These are phyloP conservation scores for Rhopalosiphum maidis DNA, from an alignment of 1,140 invertebrate genomes.

Conservation along the genomic window DNA sequence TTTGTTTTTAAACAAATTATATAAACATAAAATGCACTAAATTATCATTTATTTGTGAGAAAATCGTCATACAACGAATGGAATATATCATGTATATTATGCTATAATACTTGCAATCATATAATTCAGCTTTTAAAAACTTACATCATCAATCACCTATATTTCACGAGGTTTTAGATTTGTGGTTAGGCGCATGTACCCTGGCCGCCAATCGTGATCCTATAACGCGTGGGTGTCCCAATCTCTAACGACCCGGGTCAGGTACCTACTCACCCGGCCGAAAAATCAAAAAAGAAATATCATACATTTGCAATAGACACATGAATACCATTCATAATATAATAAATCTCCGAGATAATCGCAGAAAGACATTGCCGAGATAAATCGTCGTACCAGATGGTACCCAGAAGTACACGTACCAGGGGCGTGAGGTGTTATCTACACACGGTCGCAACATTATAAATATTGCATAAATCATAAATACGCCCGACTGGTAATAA, in stretches of 20 bases:
- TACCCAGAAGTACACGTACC: neutral
- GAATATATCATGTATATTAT: too few species aligned
- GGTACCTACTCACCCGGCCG: neutral
- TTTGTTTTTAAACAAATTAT: too few species aligned
- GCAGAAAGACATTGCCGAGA: too few species aligned
- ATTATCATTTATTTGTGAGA: neutral
- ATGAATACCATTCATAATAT: neutral
- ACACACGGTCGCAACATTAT: neutral
- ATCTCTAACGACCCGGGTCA: neutral
- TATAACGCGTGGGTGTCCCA: neutral
- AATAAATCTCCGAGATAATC: neutral
- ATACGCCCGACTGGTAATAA: neutral
- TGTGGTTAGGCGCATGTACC: neutral
- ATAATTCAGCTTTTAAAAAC: neutral
- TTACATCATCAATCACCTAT: neutral
- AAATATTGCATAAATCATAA: neutral
- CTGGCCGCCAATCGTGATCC: neutral
- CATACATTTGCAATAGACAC: neutral
- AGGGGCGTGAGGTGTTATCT: too few species aligned
- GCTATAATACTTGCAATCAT: neutral
- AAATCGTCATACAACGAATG: neutral
- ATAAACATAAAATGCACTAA: neutral
- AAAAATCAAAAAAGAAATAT: neutral
- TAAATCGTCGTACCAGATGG: slow-evolving; percentile 14
- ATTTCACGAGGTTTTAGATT: neutral